A percentile compares a stretch with the other conserved stretches of the same genome.
Conservation (phyloP, 2,113 vertebrate genomes). For the Sceloporus undulatus region DNA sequence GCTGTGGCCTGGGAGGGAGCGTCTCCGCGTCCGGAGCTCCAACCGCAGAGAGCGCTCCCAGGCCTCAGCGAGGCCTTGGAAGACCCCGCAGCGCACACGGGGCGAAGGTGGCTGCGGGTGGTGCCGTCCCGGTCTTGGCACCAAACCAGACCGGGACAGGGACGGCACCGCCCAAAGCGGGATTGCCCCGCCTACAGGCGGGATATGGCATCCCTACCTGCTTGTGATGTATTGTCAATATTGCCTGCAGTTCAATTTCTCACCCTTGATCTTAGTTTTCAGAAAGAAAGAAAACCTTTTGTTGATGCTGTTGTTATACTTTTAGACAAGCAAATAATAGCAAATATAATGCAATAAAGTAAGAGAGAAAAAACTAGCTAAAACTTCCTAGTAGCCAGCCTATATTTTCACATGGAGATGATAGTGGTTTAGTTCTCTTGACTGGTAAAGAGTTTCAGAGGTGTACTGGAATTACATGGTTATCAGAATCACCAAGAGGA, state of each 20-base stretch:
- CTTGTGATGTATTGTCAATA: neutral
- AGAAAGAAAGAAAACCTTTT: conserved; percentile 23
- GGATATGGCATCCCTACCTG: neutral
- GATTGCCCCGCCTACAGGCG: no score
- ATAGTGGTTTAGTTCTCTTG: neutral
- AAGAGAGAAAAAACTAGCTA: neutral
- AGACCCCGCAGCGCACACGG: no score
- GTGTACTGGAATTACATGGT: neutral
- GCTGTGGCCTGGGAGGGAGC: no score
- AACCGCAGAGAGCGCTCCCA: no score
- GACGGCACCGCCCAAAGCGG: no score
- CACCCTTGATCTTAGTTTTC: neutral
- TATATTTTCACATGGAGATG: neutral
- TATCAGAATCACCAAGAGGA: neutral
- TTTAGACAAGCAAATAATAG: conserved; percentile 50
- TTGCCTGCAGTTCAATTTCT: neutral
- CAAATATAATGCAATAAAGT: conserved; percentile 40
- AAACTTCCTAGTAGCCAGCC: neutral
- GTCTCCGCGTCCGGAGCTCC: no score
- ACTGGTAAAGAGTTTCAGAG: neutral
- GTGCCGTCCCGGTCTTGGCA: no score
- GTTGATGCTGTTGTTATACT: conserved; percentile 1
- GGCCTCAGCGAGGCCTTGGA: no score
- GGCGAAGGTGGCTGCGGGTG: no score
- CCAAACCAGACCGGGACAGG: no score